A percentile compares a stretch with the other conserved stretches of the same genome.
These are phyloP conservation scores for Meloe dianella DNA, from an alignment of 2,888 invertebrate species.

Conservation along the genomic window DNA sequence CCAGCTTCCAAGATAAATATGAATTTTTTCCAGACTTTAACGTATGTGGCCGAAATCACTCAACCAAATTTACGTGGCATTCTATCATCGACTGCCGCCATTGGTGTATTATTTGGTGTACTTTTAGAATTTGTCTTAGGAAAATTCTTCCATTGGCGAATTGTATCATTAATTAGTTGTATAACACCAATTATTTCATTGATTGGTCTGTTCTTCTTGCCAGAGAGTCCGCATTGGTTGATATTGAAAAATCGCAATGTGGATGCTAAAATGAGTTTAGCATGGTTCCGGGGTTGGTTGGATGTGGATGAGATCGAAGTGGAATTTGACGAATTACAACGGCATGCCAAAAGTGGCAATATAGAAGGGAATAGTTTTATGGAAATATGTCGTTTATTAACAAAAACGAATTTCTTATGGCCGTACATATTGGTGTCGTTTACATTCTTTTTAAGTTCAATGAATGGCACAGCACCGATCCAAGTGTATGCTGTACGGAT, in stretches of 20 bases:
- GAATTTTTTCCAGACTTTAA: slow-evolving; percentile 66
- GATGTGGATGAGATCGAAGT: slow-evolving; percentile 63
- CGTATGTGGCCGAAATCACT: slow-evolving; percentile 79
- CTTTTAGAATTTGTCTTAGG: slow-evolving; percentile 77
- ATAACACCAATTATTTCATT: slow-evolving; percentile 69
- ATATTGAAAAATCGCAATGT: slow-evolving; percentile 68
- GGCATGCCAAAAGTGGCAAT: slow-evolving; percentile 10
- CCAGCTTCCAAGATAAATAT: no score
- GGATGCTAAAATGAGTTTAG: slow-evolving; percentile 71
- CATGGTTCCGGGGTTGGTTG: slow-evolving; percentile 62
- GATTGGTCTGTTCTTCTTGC: slow-evolving; percentile 70
- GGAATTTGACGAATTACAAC: slow-evolving; percentile 61
- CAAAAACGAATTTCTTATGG: slow-evolving; percentile 68
- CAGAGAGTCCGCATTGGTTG: slow-evolving; percentile 82
- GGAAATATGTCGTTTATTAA: slow-evolving; percentile 57
- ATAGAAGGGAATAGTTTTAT: background rate
- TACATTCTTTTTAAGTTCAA: slow-evolving; percentile 76
- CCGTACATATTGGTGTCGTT: slow-evolving; percentile 72
- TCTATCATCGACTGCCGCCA: slow-evolving; percentile 72
- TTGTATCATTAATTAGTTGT: slow-evolving; percentile 70
- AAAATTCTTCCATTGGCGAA: slow-evolving; percentile 73
- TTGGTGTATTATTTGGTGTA: slow-evolving; percentile 74
- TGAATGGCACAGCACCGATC: slow-evolving; percentile 76
- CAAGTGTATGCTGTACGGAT: slow-evolving; percentile 78
- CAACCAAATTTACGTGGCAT: slow-evolving; percentile 75